Percentiles rank a stretch among this genome's conserved stretches.
Conservation (phyloP, 2,888 invertebrate species). For the Ectobius pallidus region DNA sequence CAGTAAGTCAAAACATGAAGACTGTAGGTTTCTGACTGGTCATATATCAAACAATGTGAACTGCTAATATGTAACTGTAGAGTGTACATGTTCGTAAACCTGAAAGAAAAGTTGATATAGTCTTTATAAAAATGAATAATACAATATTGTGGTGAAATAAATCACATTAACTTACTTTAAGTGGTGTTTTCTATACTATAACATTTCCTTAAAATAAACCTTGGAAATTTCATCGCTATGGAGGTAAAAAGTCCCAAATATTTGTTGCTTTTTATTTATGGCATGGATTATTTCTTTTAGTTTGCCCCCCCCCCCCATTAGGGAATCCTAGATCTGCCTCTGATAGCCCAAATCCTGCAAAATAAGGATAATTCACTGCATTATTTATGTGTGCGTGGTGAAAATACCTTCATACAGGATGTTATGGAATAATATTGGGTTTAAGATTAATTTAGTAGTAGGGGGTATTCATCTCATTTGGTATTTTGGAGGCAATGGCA, state of each 20-base stretch:
- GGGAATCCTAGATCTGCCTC: background rate
- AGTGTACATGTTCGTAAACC: background rate
- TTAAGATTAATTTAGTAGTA: no score
- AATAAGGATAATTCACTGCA: no score
- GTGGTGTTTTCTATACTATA: background rate
- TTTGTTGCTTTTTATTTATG: background rate
- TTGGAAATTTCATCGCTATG: background rate
- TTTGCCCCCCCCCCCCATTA: background rate
- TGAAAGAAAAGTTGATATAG: background rate
- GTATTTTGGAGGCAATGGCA: no score
- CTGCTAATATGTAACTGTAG: background rate
- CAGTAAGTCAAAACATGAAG: background rate
- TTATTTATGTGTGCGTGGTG: no score
- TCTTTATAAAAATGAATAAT: background rate
- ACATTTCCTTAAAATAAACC: background rate
- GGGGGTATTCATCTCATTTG: no score
- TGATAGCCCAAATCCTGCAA: no score
- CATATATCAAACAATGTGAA: background rate
- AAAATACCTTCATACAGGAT: no score
- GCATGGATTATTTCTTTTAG: background rate
- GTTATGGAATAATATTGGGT: no score
- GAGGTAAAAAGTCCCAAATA: background rate
- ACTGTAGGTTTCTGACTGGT: background rate
- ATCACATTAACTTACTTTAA: background rate
- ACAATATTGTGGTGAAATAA: background rate